Conservation (phyloP, 2,113 vertebrate species). For the Aix galericulata region DNA sequence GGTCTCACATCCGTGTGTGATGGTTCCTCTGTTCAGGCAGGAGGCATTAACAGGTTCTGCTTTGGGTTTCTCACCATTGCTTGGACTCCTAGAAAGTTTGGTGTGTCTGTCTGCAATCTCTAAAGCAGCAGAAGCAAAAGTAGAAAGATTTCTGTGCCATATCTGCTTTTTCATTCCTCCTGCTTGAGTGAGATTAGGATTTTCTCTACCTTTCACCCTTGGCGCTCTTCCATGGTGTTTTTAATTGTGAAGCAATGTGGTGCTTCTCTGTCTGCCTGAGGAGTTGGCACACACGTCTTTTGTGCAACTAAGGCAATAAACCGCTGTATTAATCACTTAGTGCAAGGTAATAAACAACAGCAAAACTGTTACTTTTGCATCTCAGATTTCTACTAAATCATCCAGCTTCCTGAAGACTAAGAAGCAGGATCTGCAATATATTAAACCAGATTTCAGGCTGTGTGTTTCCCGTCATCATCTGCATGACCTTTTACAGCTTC, state of each 20-base stretch:
- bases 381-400: background rate
- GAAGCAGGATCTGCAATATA: background rate
- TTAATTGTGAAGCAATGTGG: slow-evolving; percentile 67
- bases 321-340: slow-evolving; percentile 33
- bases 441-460: background rate
- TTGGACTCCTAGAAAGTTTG: background rate
- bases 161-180: background rate
- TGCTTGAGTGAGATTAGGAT: background rate
- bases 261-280: slow-evolving; percentile 47
- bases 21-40: background rate
- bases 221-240: slow-evolving; percentile 48
- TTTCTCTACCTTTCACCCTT: slow-evolving; percentile 66
- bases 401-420: background rate
- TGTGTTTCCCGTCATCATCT: background rate
- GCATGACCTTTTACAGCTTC: background rate
- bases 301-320: slow-evolving; percentile 51
- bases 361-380: background rate
- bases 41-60: background rate
- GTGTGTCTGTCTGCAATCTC: background rate
- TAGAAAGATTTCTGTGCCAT: background rate
- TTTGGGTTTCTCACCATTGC: background rate
- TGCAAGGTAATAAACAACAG: background rate
- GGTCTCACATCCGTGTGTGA: background rate
- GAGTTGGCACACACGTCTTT: slow-evolving; percentile 37
- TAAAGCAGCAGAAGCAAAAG: background rate